Evolutionary conservation across 2,888 invertebrate species (phyloP), one percentile per base, ranked within the genome.

Genomic region (Rhaphigaster nebulosa): DNA sequence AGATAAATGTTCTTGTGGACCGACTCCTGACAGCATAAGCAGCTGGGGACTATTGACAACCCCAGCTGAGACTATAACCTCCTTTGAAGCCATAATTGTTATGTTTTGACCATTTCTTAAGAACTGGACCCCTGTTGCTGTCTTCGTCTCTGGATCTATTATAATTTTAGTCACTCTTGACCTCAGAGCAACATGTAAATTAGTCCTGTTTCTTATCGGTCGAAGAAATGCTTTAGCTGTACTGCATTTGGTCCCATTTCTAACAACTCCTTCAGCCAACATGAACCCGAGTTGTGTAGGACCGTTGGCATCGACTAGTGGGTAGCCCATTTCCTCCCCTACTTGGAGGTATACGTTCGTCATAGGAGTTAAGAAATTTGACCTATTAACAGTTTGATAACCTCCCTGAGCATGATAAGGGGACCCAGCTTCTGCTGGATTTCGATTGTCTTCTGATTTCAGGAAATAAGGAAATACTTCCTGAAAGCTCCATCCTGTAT

Each of bases 361-460:
- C 90, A 98, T 94, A 0, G 98, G 98, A 0, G 98, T 98, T 92
- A 97, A 96, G 94, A 96, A 98, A 0, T 98, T 97, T 0, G 98
- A 96, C 94, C 98, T 98, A 13, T 97, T 96, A 5, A 98, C 95
- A 0, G 98, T 97, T 54, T 98, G 94, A 93, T 96, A 97, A 13
- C 97, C 97, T 1, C 97, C 98, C 0, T 95, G 96, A 8, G 96
- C 95, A 93, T 98, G 98, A 92, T 97, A 98, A 0, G 96, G 96
- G 0, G 97, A 97, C 90, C 96, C 95, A 0, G 96, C 95, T 91
- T 98, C 93, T 93, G 97, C 97, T 0, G 97, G 97, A 93, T 97
- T 98, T 92, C 96, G 95, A 92, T 97, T 98, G 94, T 98, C 98
- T 94, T 98, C 98, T 0, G 98, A 98, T 93, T 98, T 98, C 93